Conservation (phyloP, 2,888 invertebrate genomes). For the Thereva nobilitata region DNA sequence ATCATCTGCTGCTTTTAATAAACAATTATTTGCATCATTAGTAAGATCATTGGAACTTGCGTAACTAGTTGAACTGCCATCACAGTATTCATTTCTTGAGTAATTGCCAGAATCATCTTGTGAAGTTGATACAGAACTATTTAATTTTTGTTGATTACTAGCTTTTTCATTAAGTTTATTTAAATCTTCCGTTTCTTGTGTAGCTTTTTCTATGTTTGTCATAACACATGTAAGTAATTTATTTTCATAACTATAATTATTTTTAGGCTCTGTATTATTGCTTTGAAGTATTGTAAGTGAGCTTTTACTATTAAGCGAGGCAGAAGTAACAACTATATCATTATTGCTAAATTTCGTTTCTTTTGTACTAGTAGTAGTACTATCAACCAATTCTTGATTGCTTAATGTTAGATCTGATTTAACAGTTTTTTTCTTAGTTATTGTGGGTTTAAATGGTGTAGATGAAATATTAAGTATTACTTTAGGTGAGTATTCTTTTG, state of each 20-base stretch:
- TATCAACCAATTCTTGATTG: conserved; percentile 30
- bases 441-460: conserved; percentile 47
- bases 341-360: conserved; percentile 17
- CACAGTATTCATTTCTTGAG: conserved; percentile 50
- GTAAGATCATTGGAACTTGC: conserved; percentile 51
- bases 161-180: conserved; percentile 41
- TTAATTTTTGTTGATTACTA: conserved; percentile 3
- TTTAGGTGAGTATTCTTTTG: conserved; percentile 48
- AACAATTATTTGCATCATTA: conserved; percentile 47
- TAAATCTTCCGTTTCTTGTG: conserved; percentile 47
- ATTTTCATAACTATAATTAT: conserved; percentile 44
- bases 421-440: conserved; percentile 42
- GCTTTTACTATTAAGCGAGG: conserved; percentile 9
- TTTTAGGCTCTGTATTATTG: conserved; percentile 26
- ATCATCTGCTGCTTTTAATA: conserved; percentile 45
- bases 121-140: conserved; percentile 2
- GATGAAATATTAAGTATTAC: conserved; percentile 48
- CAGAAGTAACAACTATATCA: conserved; percentile 27
- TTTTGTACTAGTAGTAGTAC: conserved; percentile 21
- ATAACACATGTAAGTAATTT: conserved; percentile 49
- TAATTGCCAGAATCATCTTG: conserved; percentile 56
- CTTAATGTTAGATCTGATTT: conserved; percentile 11
- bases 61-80: conserved; percentile 48
- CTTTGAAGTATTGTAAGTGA: conserved; percentile 23
- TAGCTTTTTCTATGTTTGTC: conserved; percentile 49